Percentiles rank a stretch among this genome's conserved stretches.
Evolutionary conservation across 2,113 vertebrate genomes (phyloP).

Genomic region (Cheirogaleus medius): DNA sequence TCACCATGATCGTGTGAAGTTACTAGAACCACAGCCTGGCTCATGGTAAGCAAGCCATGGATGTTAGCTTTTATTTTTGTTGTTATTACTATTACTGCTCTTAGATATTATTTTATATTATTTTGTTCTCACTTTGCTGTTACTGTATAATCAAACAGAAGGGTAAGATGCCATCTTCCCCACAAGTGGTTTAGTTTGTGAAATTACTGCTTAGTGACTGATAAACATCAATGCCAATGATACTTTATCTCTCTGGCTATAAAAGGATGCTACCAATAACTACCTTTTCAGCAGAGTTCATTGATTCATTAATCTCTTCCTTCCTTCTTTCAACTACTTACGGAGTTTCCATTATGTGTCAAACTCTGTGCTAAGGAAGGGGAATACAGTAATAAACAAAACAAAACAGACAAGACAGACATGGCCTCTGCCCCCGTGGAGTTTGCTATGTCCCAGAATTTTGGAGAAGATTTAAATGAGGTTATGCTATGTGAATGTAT

Average conservation of each 20-base stretch:
- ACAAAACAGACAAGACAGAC: not conserved
- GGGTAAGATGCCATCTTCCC: not conserved
- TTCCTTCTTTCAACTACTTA: not conserved
- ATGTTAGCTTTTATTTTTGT: not conserved
- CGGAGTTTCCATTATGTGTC: too few species aligned
- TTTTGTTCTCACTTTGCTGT: not conserved
- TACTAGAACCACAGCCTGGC: not conserved
- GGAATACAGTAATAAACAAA: not conserved
- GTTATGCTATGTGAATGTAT: not conserved
- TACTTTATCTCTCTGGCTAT: not conserved
- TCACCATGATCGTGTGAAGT: fast-evolving
- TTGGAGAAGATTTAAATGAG: not conserved
- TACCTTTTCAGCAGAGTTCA: not conserved
- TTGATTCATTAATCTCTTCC: not conserved
- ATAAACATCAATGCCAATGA: not conserved
- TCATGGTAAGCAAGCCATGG: not conserved
- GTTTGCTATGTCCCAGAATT: not conserved
- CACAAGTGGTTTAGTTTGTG: not conserved
- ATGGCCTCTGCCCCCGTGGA: not conserved
- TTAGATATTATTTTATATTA: not conserved
- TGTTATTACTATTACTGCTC: not conserved
- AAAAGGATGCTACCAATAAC: not conserved
- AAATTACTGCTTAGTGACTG: not conserved
- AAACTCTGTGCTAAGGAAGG: not conserved
- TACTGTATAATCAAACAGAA: not conserved